Evolutionary conservation across 2,113 vertebrate species (phyloP).

Genomic region (Chunga burmeisteri): DNA sequence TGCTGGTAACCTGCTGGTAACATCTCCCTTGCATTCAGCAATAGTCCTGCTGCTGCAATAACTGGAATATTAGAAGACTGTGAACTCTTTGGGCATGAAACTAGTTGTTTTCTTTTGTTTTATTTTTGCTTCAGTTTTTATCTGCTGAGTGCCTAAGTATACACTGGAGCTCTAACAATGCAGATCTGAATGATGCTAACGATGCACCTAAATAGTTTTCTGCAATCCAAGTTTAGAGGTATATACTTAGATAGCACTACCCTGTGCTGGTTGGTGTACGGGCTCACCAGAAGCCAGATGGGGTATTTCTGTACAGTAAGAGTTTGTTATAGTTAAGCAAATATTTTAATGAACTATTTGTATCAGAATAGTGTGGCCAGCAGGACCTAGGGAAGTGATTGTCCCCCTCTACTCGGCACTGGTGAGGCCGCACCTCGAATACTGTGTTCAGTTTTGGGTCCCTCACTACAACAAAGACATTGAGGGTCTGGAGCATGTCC

Average conservation of each 20-base stretch:
- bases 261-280: background rate
- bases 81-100: background rate
- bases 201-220: background rate
- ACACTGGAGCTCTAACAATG: background rate
- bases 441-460: background rate
- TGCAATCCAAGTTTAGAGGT: background rate
- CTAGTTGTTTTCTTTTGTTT: background rate
- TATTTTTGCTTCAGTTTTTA: background rate
- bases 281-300: background rate
- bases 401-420: accelerated
- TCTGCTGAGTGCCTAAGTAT: background rate
- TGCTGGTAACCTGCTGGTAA: background rate
- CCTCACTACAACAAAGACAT: background rate
- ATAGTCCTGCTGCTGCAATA: background rate
- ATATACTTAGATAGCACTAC: background rate
- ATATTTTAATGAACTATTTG: background rate
- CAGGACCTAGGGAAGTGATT: background rate
- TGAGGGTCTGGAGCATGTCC: background rate
- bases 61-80: background rate
- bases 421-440: background rate
- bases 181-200: background rate
- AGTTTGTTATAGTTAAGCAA: background rate
- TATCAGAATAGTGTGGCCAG: background rate
- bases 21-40: background rate
- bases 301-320: background rate